Conservation (phyloP, 2,888 invertebrate species). For the Didymodactylos carnosus region DNA sequence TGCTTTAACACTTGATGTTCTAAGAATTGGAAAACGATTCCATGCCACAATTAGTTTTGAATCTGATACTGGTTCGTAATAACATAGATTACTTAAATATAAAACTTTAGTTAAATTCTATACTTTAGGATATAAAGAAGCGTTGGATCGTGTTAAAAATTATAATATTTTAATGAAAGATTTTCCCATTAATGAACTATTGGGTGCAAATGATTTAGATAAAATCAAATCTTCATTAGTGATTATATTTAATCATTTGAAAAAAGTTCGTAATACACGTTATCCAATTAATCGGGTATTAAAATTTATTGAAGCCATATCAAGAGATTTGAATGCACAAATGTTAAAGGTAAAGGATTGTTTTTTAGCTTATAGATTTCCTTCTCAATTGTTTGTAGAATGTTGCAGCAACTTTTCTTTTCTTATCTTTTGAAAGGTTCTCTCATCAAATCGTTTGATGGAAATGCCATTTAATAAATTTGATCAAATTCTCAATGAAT, state of each 20-base stretch:
- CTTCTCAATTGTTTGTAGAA: background rate
- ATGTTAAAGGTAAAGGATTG: slow-evolving; percentile 51
- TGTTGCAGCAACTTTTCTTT: too few relatives aligned
- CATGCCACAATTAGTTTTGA: slow-evolving; percentile 97
- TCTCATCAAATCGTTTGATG: slow-evolving; percentile 81
- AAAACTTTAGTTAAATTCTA: too few relatives aligned
- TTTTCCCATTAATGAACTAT: slow-evolving; percentile 87
- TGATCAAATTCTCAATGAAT: slow-evolving; percentile 85
- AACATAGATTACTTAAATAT: too few relatives aligned
- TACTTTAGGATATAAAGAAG: slow-evolving; percentile 67
- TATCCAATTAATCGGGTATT: slow-evolving; percentile 73
- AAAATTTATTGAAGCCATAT: slow-evolving; percentile 86
- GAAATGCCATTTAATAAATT: slow-evolving; percentile 95
- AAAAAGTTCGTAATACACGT: slow-evolving; percentile 85
- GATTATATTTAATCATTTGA: slow-evolving; percentile 75
- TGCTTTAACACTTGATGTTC: slow-evolving; percentile 73
- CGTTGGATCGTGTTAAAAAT: slow-evolving; percentile 80
- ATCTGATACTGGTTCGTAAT: slow-evolving; percentile 84
- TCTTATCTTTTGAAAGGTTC: too few relatives aligned
- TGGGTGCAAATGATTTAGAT: slow-evolving; percentile 86
- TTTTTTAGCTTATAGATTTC: slow-evolving; percentile 18
- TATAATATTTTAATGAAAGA: slow-evolving; percentile 98
- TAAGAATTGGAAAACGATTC: slow-evolving; percentile 93
- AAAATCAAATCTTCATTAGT: slow-evolving; percentile 64
- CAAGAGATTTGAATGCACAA: slow-evolving; percentile 78